Evolutionary conservation across 2,888 invertebrate genomes (phyloP).

Genomic region (Leptopilina drosophilae): DNA sequence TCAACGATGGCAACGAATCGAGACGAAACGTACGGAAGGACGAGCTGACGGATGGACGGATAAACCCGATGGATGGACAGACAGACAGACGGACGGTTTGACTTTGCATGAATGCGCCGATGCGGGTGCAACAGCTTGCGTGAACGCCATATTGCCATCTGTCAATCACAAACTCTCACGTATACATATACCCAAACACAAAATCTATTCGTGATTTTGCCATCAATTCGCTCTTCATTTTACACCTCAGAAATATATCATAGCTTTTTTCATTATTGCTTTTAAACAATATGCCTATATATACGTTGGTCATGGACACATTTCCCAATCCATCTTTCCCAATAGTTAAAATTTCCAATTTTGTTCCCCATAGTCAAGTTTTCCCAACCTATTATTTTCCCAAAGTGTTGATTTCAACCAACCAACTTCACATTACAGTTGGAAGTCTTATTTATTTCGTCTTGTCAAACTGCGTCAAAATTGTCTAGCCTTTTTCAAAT

Average conservation of each 20-base stretch:
- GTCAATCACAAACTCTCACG: conserved; percentile 75
- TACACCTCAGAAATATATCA: conserved; percentile 38
- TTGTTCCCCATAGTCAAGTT: no score
- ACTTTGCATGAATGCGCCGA: conserved; percentile 77
- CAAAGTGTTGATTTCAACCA: no score
- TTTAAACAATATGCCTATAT: background rate
- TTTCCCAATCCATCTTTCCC: no score
- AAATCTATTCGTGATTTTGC: conserved; percentile 14
- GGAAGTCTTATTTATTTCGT: no score
- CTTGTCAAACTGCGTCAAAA: no score
- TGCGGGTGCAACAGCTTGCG: conserved; percentile 78
- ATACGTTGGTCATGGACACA: no score
- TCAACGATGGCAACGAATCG: conserved; percentile 67
- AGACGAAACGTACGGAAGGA: conserved; percentile 66
- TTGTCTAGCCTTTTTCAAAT: no score
- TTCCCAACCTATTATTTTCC: no score
- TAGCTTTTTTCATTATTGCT: background rate
- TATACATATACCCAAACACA: conserved; percentile 50
- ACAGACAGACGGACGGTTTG: conserved; percentile 67
- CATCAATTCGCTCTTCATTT: conserved; percentile 33
- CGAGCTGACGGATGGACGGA: conserved; percentile 51
- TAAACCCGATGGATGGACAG: conserved; percentile 63
- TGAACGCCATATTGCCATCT: conserved; percentile 76
- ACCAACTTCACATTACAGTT: no score
- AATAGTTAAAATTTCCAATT: no score